phyloP scores from a whole-genome alignment of 2,888 invertebrate genomes.

The Listrodromus nycthemerus region DNA sequence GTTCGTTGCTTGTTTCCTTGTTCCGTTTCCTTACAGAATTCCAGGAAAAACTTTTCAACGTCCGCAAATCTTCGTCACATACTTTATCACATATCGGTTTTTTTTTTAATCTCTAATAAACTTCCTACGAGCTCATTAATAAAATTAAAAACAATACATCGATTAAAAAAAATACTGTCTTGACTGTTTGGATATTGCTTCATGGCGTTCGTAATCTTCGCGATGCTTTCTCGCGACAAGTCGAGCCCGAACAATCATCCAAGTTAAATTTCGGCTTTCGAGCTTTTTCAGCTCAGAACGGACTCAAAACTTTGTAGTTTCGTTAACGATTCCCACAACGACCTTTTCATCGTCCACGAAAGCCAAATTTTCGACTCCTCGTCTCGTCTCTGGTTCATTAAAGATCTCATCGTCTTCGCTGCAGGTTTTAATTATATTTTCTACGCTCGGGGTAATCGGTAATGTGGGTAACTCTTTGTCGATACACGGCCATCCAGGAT shows the following conservation, averaged over 20 bases:
- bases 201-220: conserved; percentile 13
- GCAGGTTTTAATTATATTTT: conserved; percentile 74
- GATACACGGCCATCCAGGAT: conserved; percentile 88
- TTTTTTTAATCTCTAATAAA: conserved; percentile 11
- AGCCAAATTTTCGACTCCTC: conserved; percentile 65
- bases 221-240: not conserved
- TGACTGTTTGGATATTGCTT: conserved; percentile 38
- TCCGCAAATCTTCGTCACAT: conserved; percentile 21
- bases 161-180: conserved; percentile 58
- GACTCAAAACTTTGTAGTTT: conserved; percentile 69
- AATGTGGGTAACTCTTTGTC: conserved; percentile 74
- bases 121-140: conserved; percentile 10
- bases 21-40: not conserved
- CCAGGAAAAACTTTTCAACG: conserved; percentile 6
- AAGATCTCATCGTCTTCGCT: conserved; percentile 62
- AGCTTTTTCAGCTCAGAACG: not conserved
- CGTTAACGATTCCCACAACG: conserved; percentile 5
- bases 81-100: conserved; percentile 45
- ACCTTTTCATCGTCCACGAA: conserved; percentile 69
- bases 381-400: conserved; percentile 22
- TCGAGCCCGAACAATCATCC: not conserved
- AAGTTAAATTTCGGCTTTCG: not conserved
- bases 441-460: conserved; percentile 75
- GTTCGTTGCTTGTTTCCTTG: conserved; percentile 27
- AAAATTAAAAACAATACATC: conserved; percentile 43